Percentiles rank a stretch among this genome's conserved stretches.
Conservation (phyloP, 2,113 vertebrate species). For the Platysternon megacephalum region DNA sequence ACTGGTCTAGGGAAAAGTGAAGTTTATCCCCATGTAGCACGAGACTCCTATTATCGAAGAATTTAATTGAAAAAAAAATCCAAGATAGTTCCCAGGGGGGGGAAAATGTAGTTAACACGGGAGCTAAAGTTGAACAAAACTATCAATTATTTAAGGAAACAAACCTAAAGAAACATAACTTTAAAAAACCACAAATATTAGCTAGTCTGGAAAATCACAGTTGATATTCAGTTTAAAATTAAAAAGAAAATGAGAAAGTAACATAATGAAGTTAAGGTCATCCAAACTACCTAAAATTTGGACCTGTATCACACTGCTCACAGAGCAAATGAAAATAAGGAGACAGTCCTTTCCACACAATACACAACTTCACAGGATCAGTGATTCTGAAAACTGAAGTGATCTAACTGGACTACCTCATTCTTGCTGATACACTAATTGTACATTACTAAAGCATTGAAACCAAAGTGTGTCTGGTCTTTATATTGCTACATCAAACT, state of each 20-base stretch:
- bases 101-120: neutral
- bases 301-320: neutral
- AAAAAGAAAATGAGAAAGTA: neutral
- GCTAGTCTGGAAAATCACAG: neutral
- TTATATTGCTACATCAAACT: neutral
- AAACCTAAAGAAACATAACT: neutral
- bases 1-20: neutral
- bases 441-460: neutral
- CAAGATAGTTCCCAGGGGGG: neutral
- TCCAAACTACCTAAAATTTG: neutral
- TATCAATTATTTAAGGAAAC: neutral
- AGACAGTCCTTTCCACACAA: neutral
- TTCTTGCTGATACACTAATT: neutral
- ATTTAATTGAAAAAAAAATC: neutral
- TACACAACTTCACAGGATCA: neutral
- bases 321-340: neutral
- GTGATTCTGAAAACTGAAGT: neutral
- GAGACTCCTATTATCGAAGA: neutral
- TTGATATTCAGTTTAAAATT: neutral
- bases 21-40: neutral
- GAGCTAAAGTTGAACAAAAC: neutral
- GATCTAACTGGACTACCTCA: neutral
- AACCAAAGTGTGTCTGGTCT: rapidly evolving
- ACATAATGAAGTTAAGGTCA: neutral
- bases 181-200: neutral